Evolutionary conservation across 2,113 vertebrate genomes (phyloP).

Genomic region (Rafetus swinhoei): DNA sequence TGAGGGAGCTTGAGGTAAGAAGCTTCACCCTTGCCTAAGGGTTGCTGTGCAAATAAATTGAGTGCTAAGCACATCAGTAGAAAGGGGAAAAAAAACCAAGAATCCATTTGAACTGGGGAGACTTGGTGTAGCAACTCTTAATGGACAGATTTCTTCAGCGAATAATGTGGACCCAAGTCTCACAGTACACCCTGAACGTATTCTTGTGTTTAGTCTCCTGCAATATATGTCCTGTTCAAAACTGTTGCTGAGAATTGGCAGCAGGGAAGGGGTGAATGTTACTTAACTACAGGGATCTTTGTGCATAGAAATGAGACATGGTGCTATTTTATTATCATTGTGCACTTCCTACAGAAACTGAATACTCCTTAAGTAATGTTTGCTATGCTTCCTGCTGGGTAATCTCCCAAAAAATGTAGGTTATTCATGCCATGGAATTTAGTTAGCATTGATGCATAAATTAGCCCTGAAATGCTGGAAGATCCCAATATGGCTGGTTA

Average conservation of each 20-base stretch:
- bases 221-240: not conserved
- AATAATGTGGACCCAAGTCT: not conserved
- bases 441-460: slow-evolving; percentile 18
- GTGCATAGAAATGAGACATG: slow-evolving; percentile 31
- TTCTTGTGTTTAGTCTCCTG: not conserved
- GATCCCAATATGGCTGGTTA: slow-evolving; percentile 43
- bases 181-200: not conserved
- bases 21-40: not conserved
- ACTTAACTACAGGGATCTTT: not conserved
- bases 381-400: slow-evolving; percentile 42
- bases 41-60: not conserved
- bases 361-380: slow-evolving; percentile 39
- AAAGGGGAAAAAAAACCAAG: not conserved
- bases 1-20: not conserved
- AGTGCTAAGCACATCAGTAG: accelerated
- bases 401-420: slow-evolving; percentile 55
- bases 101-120: not conserved
- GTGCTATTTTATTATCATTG: slow-evolving; percentile 12
- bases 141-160: not conserved
- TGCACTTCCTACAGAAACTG: slow-evolving; percentile 31
- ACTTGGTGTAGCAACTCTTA: not conserved
- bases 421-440: slow-evolving; percentile 46
- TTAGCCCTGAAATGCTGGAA: slow-evolving; percentile 46
- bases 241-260: not conserved
- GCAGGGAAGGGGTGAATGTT: slow-evolving; percentile 20